phyloP scores from a whole-genome alignment of 2,888 invertebrate species.

The Imbricaverruca yamaguchii region DNA sequence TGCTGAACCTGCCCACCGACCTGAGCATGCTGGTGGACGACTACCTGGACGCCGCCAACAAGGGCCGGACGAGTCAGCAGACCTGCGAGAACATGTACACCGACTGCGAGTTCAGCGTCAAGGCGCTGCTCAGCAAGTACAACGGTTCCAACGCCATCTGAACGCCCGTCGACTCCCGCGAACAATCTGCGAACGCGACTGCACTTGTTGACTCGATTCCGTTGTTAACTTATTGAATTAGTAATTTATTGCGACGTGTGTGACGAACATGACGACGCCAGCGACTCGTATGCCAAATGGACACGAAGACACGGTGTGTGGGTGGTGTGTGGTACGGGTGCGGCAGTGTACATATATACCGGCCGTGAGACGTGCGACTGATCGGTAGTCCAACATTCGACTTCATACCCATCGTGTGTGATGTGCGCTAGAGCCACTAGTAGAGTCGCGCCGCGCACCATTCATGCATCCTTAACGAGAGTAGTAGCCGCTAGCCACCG shows the following conservation, averaged over 20 bases:
- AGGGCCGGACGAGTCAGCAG: constrained; percentile 30
- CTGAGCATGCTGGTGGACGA: constrained; percentile 32
- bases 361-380: neutral
- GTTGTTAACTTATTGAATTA: constrained; percentile 16
- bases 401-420: constrained; percentile 8
- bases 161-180: neutral
- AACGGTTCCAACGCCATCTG: constrained; percentile 6
- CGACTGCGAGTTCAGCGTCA: constrained; percentile 32
- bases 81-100: constrained; percentile 31
- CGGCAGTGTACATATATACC: neutral
- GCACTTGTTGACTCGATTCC: neutral
- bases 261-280: constrained; percentile 6
- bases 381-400: constrained; percentile 7
- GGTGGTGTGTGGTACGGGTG: neutral
- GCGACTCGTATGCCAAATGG: constrained; percentile 11
- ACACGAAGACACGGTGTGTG: neutral
- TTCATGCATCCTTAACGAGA: constrained; percentile 13
- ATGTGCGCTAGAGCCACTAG: neutral
- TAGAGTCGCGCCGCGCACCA: neutral
- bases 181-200: too few species aligned
- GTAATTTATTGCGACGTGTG: constrained; percentile 12
- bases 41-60: constrained; percentile 33
- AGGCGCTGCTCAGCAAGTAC: constrained; percentile 32
- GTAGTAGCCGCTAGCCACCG: neutral
- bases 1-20: constrained; percentile 32